Evolutionary conservation across 2,888 invertebrate genomes (phyloP).

Genomic region (Camptogramma bilineatum): DNA sequence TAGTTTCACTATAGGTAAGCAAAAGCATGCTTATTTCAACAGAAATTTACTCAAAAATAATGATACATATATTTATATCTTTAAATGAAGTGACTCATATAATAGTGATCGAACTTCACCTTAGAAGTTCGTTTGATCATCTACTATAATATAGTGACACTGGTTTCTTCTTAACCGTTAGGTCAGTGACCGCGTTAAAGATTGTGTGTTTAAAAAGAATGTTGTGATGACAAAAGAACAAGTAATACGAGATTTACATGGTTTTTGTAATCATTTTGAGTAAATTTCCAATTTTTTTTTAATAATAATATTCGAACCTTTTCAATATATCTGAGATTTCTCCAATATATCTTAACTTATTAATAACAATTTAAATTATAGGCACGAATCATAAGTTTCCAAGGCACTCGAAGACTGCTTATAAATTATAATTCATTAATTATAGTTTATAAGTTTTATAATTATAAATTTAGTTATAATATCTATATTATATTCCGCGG

Average conservation of each 20-base stretch:
- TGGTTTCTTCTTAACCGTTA: too few relatives aligned
- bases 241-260: too few relatives aligned
- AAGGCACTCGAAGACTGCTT: constrained; percentile 64
- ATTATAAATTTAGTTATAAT: constrained; percentile 51
- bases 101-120: too few relatives aligned
- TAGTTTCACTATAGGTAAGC: constrained; percentile 34
- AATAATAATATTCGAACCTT: constrained; percentile 32
- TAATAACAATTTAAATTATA: constrained; percentile 47
- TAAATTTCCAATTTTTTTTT: constrained; percentile 10
- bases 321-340: constrained; percentile 12
- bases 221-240: too few relatives aligned
- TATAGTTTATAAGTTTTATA: constrained; percentile 13
- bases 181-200: too few relatives aligned
- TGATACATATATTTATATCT: too few relatives aligned
- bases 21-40: constrained; percentile 28
- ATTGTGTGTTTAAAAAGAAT: too few relatives aligned
- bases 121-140: too few relatives aligned
- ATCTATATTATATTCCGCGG: constrained; percentile 31
- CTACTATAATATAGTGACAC: too few relatives aligned
- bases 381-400: constrained; percentile 66
- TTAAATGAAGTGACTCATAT: too few relatives aligned
- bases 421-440: constrained; percentile 34
- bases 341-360: constrained; percentile 38
- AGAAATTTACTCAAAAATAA: constrained; percentile 26
- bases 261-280: too few relatives aligned